phyloP scores from a whole-genome alignment of 2,113 vertebrate species.

The Cephalopholis sonnerati region DNA sequence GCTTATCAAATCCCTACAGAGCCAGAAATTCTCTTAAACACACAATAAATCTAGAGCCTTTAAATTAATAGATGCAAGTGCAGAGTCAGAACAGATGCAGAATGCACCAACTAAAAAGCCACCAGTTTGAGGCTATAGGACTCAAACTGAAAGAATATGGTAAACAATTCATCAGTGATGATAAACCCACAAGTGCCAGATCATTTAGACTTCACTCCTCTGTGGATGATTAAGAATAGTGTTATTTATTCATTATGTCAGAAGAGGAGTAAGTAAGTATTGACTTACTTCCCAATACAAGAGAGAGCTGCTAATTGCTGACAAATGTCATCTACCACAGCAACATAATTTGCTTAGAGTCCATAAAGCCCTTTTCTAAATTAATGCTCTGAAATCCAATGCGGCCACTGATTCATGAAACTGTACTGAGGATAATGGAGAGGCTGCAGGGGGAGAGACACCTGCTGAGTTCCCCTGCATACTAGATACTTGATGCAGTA shows the following conservation, averaged over 20 bases:
- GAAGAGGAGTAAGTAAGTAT: slow-evolving; percentile 9
- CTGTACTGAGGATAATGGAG: slow-evolving; percentile 47
- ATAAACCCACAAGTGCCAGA: background rate
- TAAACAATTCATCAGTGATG: background rate
- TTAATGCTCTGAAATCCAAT: slow-evolving; percentile 70
- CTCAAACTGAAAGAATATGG: background rate
- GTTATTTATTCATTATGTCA: background rate
- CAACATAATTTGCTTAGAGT: slow-evolving; percentile 61
- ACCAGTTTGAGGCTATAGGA: background rate
- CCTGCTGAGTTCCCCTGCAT: slow-evolving; percentile 50
- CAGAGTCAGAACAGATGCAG: background rate
- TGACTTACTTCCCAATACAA: slow-evolving; percentile 27
- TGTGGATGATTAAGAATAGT: background rate
- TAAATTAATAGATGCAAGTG: background rate
- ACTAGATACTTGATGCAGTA: slow-evolving; percentile 56
- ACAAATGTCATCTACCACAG: slow-evolving; percentile 56
- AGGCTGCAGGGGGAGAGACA: slow-evolving; percentile 40
- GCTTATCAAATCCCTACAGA: background rate
- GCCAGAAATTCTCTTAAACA: background rate
- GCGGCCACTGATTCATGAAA: slow-evolving; percentile 67
- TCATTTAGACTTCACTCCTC: background rate
- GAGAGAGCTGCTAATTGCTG: slow-evolving; percentile 52
- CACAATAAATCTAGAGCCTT: background rate
- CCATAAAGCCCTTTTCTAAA: slow-evolving; percentile 51
- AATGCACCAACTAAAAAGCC: too few relatives aligned